phyloP scores from a whole-genome alignment of 64 coral and sea anemone genomes.

The Catalaphyllia jardinei region DNA sequence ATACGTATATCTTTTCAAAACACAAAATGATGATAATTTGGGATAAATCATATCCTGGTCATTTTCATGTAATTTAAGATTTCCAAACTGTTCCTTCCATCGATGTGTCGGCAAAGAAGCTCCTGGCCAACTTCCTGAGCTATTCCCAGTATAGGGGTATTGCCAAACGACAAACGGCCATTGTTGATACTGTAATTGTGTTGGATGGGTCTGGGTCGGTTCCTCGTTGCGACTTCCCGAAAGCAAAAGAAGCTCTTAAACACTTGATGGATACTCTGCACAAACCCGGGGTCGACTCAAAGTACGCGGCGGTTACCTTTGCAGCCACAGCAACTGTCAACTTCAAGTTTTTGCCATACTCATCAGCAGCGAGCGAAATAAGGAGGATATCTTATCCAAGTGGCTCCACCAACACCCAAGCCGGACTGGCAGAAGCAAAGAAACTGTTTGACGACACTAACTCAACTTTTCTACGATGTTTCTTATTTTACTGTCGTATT shows the following conservation, averaged over 20 bases:
- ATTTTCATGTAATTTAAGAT: not conserved
- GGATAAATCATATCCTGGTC: no score
- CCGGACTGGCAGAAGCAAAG: slow-evolving; percentile 15
- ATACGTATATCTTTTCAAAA: no score
- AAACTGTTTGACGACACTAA: slow-evolving; percentile 4
- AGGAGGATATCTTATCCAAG: not conserved
- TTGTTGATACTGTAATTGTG: slow-evolving; percentile 27
- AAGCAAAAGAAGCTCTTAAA: slow-evolving; percentile 35
- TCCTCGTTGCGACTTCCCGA: slow-evolving; percentile 11
- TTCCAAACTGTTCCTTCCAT: not conserved
- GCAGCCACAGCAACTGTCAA: not conserved
- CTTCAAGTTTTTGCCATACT: slow-evolving; percentile 41
- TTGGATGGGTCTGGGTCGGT: slow-evolving; percentile 50
- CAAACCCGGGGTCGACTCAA: not conserved
- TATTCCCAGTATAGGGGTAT: no score
- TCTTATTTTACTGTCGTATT: not conserved
- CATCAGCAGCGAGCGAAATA: not conserved
- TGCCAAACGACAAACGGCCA: no score
- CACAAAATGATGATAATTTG: no score
- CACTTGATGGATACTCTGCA: not conserved
- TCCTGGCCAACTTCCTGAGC: not conserved
- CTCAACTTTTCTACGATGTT: not conserved
- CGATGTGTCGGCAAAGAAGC: not conserved
- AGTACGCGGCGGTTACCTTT: slow-evolving; percentile 40
- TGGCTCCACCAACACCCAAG: slow-evolving; percentile 35